Base-by-base conservation (phyloP, 2,888 invertebrate species). In the Synergus japonicus region DNA sequence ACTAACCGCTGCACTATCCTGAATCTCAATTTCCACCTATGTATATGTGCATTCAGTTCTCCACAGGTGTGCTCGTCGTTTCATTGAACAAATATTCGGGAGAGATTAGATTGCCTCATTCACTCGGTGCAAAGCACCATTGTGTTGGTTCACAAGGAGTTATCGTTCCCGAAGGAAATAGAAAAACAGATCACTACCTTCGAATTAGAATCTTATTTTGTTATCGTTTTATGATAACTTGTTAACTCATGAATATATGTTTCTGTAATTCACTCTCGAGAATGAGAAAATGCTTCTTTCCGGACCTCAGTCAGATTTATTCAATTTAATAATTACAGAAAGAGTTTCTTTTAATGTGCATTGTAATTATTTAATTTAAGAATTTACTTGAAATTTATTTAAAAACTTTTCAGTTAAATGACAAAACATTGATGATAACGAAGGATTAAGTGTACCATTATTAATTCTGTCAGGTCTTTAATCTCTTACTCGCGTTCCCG, bases 61-160 rank as follows among this genome's bases (percentile, higher is more conserved):
- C 15, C 29, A 80, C 29, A 80, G 79, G 80, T 79, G 82, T 65
- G 54, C 78, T 69, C 44, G 44, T 64, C 29, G 60, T 76, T 54
- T 64, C 82, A 81, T 83, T 79, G 78, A 79, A 80, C 73, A 82
- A 83, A 79, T 78, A 82, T 83, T 81, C 79, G 81, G 81, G 80
- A 82, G 79, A 83, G 82, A 83, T 83, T 81, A 82, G 82, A 83
- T 81, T 80, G 81, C 69, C 78, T 81, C 46, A 43, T 58, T 67
- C 65, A 73, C 49, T 73, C 29, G 22, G 54, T 73, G 73, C 73
- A 69, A 22, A 69, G 22, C 12, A 22, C 22, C 9, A 73, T 54
- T 73, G 69, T 73, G 41, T 66, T 15, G 15, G 18, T 7, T 22
- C 46, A 7, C 44, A 44, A 43, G 43, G 1, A 67, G 43, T 67